phyloP scores from a whole-genome alignment of 2,797 vertebrate species.

The Rhincodon typus region DNA sequence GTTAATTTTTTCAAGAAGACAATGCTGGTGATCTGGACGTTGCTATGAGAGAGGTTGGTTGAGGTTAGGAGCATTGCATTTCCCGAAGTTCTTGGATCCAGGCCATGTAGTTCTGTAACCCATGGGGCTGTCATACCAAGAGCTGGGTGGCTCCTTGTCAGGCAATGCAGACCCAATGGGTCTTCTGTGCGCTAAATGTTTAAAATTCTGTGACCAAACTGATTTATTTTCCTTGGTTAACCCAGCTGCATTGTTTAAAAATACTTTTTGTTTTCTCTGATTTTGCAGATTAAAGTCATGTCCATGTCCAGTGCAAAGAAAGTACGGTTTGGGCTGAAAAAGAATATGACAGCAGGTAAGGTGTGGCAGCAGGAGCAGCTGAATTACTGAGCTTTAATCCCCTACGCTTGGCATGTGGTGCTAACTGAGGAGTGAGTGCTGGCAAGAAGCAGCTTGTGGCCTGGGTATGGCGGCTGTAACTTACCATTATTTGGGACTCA shows the following conservation, averaged over 20 bases:
- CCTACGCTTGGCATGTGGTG: neutral
- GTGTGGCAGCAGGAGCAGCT: neutral
- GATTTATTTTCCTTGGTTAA: neutral
- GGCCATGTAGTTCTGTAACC: no score
- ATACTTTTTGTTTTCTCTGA: neutral
- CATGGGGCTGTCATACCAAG: no score
- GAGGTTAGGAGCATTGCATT: no score
- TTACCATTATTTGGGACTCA: neutral
- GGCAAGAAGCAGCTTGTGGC: neutral
- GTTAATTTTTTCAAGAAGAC: no score
- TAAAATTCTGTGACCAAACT: neutral
- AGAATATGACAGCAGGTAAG: slow-evolving; percentile 84
- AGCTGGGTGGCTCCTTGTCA: no score
- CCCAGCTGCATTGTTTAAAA: slow-evolving; percentile 46
- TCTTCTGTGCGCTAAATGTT: no score
- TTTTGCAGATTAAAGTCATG: slow-evolving; percentile 48
- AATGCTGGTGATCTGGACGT: no score
- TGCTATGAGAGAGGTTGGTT: no score
- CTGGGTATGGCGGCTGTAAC: neutral
- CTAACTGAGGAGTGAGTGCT: neutral
- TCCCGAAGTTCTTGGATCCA: no score
- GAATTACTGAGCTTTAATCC: neutral
- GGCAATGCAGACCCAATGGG: no score
- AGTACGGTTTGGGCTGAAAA: slow-evolving; percentile 85
- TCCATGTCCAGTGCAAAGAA: slow-evolving; percentile 66